Percentiles rank a stretch among this genome's conserved stretches.
Conservation (phyloP, 2,797 vertebrate species). For the Alosa sapidissima region DNA sequence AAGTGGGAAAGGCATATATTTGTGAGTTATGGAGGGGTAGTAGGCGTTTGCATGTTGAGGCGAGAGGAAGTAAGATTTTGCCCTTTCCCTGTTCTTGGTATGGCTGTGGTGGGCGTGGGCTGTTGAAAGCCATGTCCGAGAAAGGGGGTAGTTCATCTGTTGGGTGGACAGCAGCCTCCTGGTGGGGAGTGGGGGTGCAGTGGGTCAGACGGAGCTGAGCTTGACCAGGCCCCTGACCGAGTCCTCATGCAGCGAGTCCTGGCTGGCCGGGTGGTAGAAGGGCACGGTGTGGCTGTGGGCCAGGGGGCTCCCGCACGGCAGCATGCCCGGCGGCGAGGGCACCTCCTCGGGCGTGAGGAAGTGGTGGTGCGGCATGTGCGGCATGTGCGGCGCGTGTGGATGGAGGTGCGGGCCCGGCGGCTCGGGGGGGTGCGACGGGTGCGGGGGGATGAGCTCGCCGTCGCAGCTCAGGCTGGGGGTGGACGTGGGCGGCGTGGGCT, state of each 20-base stretch:
- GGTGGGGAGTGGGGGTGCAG: not conserved
- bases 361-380: slow-evolving; percentile 81
- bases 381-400: slow-evolving; percentile 25
- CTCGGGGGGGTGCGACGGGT: slow-evolving; percentile 52
- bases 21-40: slow-evolving; percentile 13
- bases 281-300: slow-evolving; percentile 86
- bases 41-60: slow-evolving; percentile 7
- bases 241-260: slow-evolving; percentile 96
- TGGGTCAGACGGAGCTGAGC: slow-evolving; percentile 92
- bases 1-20: slow-evolving; percentile 30
- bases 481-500: slow-evolving; percentile 91
- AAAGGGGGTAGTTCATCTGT: not conserved
- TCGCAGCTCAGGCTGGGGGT: slow-evolving; percentile 87
- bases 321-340: slow-evolving; percentile 88
- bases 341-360: slow-evolving; percentile 93
- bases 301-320: slow-evolving; percentile 83
- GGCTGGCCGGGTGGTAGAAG: slow-evolving; percentile 88
- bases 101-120: not conserved
- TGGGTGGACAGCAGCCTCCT: not conserved
- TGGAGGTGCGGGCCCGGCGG: slow-evolving; percentile 88
- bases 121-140: not conserved
- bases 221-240: slow-evolving; percentile 95
- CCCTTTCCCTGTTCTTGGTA: not conserved
- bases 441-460: slow-evolving; percentile 66
- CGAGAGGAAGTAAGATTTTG: not conserved